These are phyloP conservation scores for Erethizon dorsatum DNA, from an alignment of 2,797 vertebrate species.

Conservation along the genomic window DNA sequence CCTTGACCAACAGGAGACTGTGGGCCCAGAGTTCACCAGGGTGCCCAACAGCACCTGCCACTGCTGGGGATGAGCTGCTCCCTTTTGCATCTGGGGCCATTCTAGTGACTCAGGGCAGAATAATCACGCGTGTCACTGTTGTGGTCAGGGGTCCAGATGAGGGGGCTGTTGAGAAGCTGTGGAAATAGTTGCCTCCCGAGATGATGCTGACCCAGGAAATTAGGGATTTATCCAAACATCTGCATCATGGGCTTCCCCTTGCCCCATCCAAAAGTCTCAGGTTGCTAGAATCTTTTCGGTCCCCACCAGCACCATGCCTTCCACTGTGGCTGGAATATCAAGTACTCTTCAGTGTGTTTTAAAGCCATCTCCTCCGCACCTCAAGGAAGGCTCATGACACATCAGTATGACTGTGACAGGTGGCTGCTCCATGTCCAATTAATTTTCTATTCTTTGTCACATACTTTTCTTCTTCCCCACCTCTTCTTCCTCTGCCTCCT, in stretches of 20 bases:
- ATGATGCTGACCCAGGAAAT: background rate
- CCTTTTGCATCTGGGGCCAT: accelerated
- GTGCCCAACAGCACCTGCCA: accelerated
- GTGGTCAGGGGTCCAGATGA: background rate
- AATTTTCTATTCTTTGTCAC: background rate
- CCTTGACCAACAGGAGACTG: background rate
- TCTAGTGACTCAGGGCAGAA: too few relatives aligned
- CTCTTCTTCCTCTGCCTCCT: too few relatives aligned
- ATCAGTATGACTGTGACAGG: background rate
- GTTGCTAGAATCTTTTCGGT: too few relatives aligned
- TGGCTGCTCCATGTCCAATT: background rate
- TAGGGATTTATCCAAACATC: background rate
- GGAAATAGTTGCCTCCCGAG: background rate
- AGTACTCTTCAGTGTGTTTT: background rate
- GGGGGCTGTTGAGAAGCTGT: background rate
- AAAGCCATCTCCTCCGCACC: background rate
- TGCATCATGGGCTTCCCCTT: accelerated
- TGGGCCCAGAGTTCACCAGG: accelerated
- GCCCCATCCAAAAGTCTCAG: too few relatives aligned
- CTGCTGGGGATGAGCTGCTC: accelerated
- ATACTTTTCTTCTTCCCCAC: background rate
- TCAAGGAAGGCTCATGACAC: background rate
- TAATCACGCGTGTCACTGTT: accelerated
- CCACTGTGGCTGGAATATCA: background rate
- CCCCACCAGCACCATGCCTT: accelerated